Conservation (phyloP, 2,888 invertebrate genomes). For the Pardosa pseudoannulata region DNA sequence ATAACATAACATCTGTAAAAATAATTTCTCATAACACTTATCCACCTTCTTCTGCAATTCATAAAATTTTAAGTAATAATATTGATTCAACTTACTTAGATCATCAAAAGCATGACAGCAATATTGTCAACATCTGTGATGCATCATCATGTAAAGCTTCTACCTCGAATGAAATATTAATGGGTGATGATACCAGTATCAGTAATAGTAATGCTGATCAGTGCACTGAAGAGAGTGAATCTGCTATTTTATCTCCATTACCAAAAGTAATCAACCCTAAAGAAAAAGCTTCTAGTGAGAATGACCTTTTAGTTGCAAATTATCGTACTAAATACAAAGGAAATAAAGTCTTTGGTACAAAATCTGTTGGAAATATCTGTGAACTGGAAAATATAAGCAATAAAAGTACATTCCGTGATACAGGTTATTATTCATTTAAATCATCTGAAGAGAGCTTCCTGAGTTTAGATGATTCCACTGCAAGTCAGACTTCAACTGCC, state of each 20-base stretch:
- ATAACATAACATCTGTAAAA: slow-evolving; percentile 63
- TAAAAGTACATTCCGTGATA: slow-evolving; percentile 73
- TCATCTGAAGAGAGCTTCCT: slow-evolving; percentile 74
- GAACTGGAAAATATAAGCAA: slow-evolving; percentile 65
- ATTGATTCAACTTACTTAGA: slow-evolving; percentile 60
- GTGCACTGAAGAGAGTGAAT: slow-evolving; percentile 5
- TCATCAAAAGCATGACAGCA: slow-evolving; percentile 49
- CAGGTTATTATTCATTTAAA: slow-evolving; percentile 74
- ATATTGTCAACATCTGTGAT: slow-evolving; percentile 54
- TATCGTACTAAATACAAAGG: slow-evolving; percentile 55
- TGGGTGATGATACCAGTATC: background rate
- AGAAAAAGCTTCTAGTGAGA: slow-evolving; percentile 73
- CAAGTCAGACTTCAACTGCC: slow-evolving; percentile 64
- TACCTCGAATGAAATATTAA: background rate
- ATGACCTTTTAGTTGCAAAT: slow-evolving; percentile 72
- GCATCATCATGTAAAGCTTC: slow-evolving; percentile 5
- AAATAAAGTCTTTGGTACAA: slow-evolving; percentile 71
- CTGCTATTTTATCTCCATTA: slow-evolving; percentile 41
- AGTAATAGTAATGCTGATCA: background rate
- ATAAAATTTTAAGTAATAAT: slow-evolving; percentile 66
- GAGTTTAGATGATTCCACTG: slow-evolving; percentile 72
- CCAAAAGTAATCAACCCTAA: slow-evolving; percentile 71
- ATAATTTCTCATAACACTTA: slow-evolving; percentile 67
- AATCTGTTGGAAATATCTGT: slow-evolving; percentile 73
- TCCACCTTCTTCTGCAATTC: slow-evolving; percentile 52